Base-by-base conservation (phyloP, 2,888 invertebrate genomes). In the Pomacea canaliculata region DNA sequence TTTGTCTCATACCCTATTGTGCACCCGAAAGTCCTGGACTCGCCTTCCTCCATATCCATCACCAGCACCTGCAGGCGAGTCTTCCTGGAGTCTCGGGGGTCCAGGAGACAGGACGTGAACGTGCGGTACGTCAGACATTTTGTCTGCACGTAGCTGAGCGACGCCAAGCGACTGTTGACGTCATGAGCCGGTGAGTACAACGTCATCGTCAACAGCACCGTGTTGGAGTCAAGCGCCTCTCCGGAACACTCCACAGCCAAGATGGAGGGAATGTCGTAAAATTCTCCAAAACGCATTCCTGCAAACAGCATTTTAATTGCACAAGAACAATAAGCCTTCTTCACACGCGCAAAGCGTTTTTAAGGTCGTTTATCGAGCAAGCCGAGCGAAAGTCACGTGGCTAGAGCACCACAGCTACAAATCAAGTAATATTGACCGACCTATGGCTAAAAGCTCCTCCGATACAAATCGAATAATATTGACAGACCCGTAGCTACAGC, bases 151-250 rank as follows among this genome's bases (percentile, higher is more conserved):
- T 68, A 18, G 63, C 74, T 74, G 60, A 74, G 56, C 16, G 68
- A 69, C 27, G 74, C 74, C 27, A 74, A 56, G 23, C 62, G 62
- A 67, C 68, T 68, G n/a, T 60, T 27, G 16, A n/a, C 60, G 23
- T 48, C 49, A 16, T 69, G 23, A 7, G 48, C 7, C 1, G 69
- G 68, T 48, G 62, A 62, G n/a, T 69, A 69, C 48, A 74, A 46
- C 13, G 69, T 63, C 68, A 74, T 74, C n/a, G 74, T 74, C 69
- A 74, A 23, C 16, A 74, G 51, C 10, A 60, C 68, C 3, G 69
- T n/a, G 37, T 51, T 37, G n/a, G 37, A 48, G n/a, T 60, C 69
- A 48, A 74, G 62, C 4, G 68, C 23, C 12, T 69, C 74, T 46
- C 74, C 74, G 7, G 74, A 74, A 19, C 74, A 74, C 27, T 56